Evolutionary conservation across 2,888 invertebrate species (phyloP), one percentile per base, ranked within the genome.

Genomic region (Ornithoptera alexandrae): DNA sequence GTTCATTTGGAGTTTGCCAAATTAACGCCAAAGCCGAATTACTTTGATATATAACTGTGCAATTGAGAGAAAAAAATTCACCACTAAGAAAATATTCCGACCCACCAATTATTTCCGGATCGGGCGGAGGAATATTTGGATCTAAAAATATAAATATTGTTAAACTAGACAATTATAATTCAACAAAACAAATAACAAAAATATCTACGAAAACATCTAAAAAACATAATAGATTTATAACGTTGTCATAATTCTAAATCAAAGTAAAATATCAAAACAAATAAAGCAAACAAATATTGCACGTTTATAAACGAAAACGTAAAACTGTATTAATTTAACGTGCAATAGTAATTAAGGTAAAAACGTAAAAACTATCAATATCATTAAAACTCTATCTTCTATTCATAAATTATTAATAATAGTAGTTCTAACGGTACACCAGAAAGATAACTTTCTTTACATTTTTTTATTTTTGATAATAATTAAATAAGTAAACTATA

Each of bases 61-160:
- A 92, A 72, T 86, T 88, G 1, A 92, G 74, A 20, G 83, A 75
- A 77, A 92, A 88, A 1, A 79, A 81, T 78, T 91, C 90, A 2
- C 84, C 85, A 67, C 77, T 71, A 57, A 89, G 74, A 75, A 89
- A 92, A 63, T 78, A 72, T 8, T 22, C 50, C 8, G 74, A 70
- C 7, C 68, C 76, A 1, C 69, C 67, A 42, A 12, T 50, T 66
- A 89, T 79, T 10, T 59, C 76, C 17, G 89, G 86, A n/a, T 30
- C 62, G 36, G 83, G 84, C 58, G 82, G 81, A 56, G 73, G 74
- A 66, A 66, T 72, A 72, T 73, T 74, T 42, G 62, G 69, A 73
- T 75, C 80, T 82, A 78, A 59, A 70, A 70, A 67, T 30, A 24
- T 50, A 67, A 53, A 56, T 42, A 58, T 56, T 46, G 65, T 62